Conservation (phyloP, 1,140 invertebrate species). For the Carcinoscorpius rotundicauda region DNA sequence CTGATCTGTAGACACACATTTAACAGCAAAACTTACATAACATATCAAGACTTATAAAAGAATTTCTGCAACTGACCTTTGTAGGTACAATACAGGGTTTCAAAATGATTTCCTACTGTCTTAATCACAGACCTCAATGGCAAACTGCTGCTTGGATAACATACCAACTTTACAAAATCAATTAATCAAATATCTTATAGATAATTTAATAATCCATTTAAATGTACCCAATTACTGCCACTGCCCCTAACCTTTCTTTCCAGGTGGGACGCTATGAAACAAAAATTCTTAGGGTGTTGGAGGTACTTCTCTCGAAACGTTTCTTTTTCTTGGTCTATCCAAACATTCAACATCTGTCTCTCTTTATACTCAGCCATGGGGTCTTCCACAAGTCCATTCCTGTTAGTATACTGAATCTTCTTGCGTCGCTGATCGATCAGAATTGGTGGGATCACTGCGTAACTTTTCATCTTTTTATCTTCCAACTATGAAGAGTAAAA, state of each 20-base stretch:
- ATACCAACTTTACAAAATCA: no score
- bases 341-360: slow-evolving; percentile 70
- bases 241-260: slow-evolving; percentile 55
- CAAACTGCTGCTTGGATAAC: no score
- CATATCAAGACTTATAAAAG: no score
- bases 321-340: slow-evolving; percentile 72
- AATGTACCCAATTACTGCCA: no score
- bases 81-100: no score
- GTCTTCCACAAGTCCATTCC: slow-evolving; percentile 75
- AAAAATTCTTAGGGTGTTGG: slow-evolving; percentile 95
- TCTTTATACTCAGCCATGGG: slow-evolving; percentile 79
- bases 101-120: no score
- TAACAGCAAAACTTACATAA: no score
- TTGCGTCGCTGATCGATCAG: slow-evolving; percentile 55
- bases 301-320: slow-evolving; percentile 79
- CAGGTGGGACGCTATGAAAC: slow-evolving; percentile 75
- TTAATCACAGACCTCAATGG: no score
- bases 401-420: slow-evolving; percentile 63
- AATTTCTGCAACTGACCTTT: no score
- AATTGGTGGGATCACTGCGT: slow-evolving; percentile 91
- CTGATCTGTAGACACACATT: no score
- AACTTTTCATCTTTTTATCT: slow-evolving; percentile 93
- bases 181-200: no score
- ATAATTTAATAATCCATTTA: no score
- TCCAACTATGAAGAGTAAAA: slow-evolving; percentile 47